These are phyloP conservation scores for Sarcophaga subvicina DNA, from an alignment of 2,888 invertebrate species.

Conservation along the genomic window DNA sequence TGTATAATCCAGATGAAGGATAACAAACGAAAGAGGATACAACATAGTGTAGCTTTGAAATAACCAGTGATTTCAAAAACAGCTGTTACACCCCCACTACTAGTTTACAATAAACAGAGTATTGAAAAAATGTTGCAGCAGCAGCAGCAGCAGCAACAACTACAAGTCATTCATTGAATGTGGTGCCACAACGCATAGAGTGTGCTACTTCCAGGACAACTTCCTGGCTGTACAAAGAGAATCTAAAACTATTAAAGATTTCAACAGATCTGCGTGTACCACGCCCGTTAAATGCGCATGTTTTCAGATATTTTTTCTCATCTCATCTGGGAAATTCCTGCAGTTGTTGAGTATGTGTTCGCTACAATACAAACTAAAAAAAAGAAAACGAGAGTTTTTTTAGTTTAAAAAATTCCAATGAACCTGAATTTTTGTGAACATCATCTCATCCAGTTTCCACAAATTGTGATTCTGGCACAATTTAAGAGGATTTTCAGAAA, in stretches of 20 bases:
- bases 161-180: not conserved
- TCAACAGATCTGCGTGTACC: conserved; percentile 64
- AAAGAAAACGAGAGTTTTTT: conserved; percentile 40
- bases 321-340: not conserved
- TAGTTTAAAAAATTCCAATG: conserved; percentile 66
- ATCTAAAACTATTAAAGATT: conserved; percentile 24
- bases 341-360: not conserved
- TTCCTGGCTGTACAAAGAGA: conserved; percentile 11
- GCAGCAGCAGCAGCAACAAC: conserved; percentile 22
- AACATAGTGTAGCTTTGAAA: conserved; percentile 22
- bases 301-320: conserved; percentile 19
- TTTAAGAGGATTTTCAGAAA: not conserved
- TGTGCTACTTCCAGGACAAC: conserved; percentile 44
- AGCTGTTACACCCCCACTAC: conserved; percentile 57
- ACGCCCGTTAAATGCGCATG: conserved; percentile 72
- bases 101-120: not conserved
- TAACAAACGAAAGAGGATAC: no score
- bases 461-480: conserved; percentile 35
- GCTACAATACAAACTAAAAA: not conserved
- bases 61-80: conserved; percentile 64
- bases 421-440: conserved; percentile 69
- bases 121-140: not conserved
- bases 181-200: not conserved
- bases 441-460: conserved; percentile 24
- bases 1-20: no score